Evolutionary conservation across 92 coral and sea anemone genomes (phyloP), one percentile per base, ranked within the genome.

Genomic region (Umimayanthus kanabou): DNA sequence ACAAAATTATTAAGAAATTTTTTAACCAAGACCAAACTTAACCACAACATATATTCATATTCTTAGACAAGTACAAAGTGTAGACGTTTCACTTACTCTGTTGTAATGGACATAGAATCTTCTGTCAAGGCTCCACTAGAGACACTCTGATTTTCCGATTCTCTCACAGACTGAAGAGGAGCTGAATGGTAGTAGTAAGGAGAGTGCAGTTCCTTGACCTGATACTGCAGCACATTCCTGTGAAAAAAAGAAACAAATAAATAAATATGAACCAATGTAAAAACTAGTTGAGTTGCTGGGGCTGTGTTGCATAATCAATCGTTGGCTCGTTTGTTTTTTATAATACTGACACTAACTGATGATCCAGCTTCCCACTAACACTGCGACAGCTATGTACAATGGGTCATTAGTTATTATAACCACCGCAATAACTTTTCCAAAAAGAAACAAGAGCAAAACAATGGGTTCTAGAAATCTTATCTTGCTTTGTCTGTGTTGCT

Each of bases 101-200:
- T 96, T 6, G 96, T 92, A 57, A 92, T 79, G 20, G 99, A 97
- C 57, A 95, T 79, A 0, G 99, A 92, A 65, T 97, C 99, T 86
- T 97, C 99, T 4, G 99, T 97, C 90, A 97, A 87, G 15, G 98
- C 99, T 73, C 93, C 99, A 85, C 99, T 97, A 0, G 99, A 97
- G 6, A 97, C 76, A 70, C 99, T 97, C 85, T 96, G 98, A 73
- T 93, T 95, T 55, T 95, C 99, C 0, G 99, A 97, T 80, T 94
- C 97, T 28, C 94, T 95, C 74, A 90, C 95, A 2, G 97, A 93
- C 5, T 94, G 97, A 58, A 94, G 85, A 25, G 99, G 99, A 2
- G 94, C 98, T 2, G 98, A 87, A 1, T 97, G 98, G 30, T 89
- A 96, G 77, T 88, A 87, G 82, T 90, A 97, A 39, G 90, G 98